phyloP scores from a whole-genome alignment of 2,113 vertebrate species.

The Oostethus manadensis region DNA sequence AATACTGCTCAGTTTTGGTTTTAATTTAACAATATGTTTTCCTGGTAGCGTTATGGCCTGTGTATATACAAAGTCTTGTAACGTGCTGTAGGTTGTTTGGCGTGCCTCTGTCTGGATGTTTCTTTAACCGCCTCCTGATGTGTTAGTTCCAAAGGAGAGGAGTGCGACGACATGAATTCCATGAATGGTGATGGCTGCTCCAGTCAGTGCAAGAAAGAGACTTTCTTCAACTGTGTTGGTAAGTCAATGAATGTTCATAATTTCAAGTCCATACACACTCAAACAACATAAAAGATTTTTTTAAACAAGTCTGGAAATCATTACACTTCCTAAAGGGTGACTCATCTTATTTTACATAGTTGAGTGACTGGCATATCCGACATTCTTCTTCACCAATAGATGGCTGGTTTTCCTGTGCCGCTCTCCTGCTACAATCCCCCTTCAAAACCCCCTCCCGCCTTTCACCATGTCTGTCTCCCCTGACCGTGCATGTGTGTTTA shows the following conservation, averaged over 20 bases:
- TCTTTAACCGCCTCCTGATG: slow-evolving; percentile 16
- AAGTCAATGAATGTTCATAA: slow-evolving; percentile 55
- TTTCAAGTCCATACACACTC: slow-evolving; percentile 8
- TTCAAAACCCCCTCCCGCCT: neutral
- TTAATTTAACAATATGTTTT: neutral
- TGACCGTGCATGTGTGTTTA: slow-evolving; percentile 11
- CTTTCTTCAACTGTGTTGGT: slow-evolving; percentile 94
- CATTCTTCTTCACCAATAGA: slow-evolving; percentile 45
- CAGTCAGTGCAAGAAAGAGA: slow-evolving; percentile 86
- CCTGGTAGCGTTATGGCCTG: neutral
- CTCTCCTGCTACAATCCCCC: slow-evolving; percentile 14
- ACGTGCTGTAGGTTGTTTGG: slow-evolving; percentile 6
- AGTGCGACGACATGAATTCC: slow-evolving; percentile 93
- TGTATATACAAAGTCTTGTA: neutral
- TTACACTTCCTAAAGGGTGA: slow-evolving; percentile 42
- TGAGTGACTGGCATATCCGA: slow-evolving; percentile 46
- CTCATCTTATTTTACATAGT: slow-evolving; percentile 37
- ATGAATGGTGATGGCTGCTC: slow-evolving; percentile 93
- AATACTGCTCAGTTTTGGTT: too few relatives aligned
- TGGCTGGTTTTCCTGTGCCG: slow-evolving; percentile 47
- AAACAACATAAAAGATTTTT: slow-evolving; percentile 39
- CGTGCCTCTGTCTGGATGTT: slow-evolving; percentile 5
- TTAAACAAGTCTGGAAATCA: slow-evolving; percentile 46
- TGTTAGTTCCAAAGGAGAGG: slow-evolving; percentile 83
- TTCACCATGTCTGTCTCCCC: slow-evolving; percentile 1